Evolutionary conservation across 2,888 invertebrate species (phyloP).

Genomic region (Drosophila cognata): DNA sequence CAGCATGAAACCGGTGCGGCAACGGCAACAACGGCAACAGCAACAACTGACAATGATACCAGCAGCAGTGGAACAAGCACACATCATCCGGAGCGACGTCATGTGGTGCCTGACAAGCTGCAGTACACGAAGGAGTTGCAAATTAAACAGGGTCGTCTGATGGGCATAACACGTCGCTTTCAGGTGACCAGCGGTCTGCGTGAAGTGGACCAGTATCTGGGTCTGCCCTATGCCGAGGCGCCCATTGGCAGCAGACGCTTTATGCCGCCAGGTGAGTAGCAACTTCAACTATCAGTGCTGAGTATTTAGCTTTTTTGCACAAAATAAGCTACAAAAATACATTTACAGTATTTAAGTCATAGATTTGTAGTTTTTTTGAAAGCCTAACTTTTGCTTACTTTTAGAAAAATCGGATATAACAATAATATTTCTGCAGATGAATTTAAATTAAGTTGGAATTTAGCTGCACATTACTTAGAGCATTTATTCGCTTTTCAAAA

Average conservation of each 20-base stretch:
- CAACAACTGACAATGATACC: conserved; percentile 21
- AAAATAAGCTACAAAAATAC: neutral
- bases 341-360: neutral
- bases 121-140: conserved; percentile 87
- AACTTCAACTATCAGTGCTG: conserved; percentile 1
- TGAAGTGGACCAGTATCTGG: conserved; percentile 90
- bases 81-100: conserved; percentile 76
- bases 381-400: neutral
- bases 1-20: conserved; percentile 23
- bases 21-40: conserved; percentile 5
- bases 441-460: neutral
- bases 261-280: conserved; percentile 91
- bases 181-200: conserved; percentile 87
- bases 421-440: neutral
- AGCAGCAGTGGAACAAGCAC: conserved; percentile 42
- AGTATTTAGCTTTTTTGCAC: neutral
- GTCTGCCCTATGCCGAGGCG: conserved; percentile 93
- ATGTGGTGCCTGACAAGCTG: conserved; percentile 82
- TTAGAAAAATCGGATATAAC: accelerated
- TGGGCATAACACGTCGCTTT: conserved; percentile 89
- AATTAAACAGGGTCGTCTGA: conserved; percentile 89
- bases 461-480: neutral
- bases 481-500: neutral
- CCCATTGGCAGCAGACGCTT: conserved; percentile 91
- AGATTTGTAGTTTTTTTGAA: neutral